phyloP scores from a whole-genome alignment of 92 coral and sea anemone genomes.

The Plumapathes pennacea region DNA sequence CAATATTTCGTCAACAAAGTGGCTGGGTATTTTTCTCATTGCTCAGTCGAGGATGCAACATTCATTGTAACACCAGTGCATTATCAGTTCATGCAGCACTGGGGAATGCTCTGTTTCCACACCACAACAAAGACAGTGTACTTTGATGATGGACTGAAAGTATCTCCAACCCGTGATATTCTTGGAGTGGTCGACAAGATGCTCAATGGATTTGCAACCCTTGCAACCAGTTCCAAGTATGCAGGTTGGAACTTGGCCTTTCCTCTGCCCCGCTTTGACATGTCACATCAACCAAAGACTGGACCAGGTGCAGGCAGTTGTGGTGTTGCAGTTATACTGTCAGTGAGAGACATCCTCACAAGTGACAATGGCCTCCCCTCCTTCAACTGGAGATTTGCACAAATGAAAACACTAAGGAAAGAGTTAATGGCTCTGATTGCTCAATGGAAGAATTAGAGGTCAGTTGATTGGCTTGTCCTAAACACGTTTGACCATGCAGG shows the following conservation, averaged over 20 bases:
- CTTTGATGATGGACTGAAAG: conserved; percentile 27
- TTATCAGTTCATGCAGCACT: conserved; percentile 7
- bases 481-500: background rate
- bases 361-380: background rate
- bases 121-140: conserved; percentile 5
- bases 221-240: background rate
- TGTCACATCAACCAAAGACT: conserved; percentile 8
- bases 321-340: conserved; percentile 25
- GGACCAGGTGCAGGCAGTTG: conserved; percentile 35
- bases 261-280: conserved; percentile 15
- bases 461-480: background rate
- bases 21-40: background rate
- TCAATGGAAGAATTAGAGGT: conserved; percentile 17
- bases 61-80: conserved; percentile 11
- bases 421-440: conserved; percentile 15
- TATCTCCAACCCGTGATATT: conserved; percentile 9
- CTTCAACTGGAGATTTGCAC: conserved; percentile 7
- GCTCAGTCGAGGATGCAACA: background rate
- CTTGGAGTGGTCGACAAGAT: conserved; percentile 3
- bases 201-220: conserved; percentile 9
- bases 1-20: conserved; percentile 3
- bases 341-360: conserved; percentile 12
- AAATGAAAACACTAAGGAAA: conserved; percentile 8
- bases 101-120: conserved; percentile 16
- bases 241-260: conserved; percentile 5